phyloP scores from a whole-genome alignment of 2,113 vertebrate genomes.

The Boulengeromyrus knoepffleri region DNA sequence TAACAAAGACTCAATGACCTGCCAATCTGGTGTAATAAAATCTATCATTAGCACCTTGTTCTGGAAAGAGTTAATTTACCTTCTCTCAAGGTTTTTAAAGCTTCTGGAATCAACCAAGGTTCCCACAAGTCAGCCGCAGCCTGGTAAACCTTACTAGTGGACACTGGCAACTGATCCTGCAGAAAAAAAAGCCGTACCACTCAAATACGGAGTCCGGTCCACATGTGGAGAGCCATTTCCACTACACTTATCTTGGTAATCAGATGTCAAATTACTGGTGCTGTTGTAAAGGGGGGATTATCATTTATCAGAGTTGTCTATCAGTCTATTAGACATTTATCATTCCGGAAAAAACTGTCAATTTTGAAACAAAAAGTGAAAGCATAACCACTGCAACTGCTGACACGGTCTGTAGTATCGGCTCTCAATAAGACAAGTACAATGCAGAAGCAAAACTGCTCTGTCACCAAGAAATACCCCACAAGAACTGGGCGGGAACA shows the following conservation, averaged over 20 bases:
- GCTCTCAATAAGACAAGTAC: background rate
- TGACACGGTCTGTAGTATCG: background rate
- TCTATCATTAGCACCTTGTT: background rate
- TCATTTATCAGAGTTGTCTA: background rate
- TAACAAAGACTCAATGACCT: background rate
- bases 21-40: background rate
- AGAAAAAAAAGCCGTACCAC: slow-evolving; percentile 33
- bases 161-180: slow-evolving; percentile 80
- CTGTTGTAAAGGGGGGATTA: background rate
- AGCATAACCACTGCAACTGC: too few relatives aligned
- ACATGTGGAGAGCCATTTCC: background rate
- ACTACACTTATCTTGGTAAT: background rate
- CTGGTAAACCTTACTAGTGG: slow-evolving; percentile 71
- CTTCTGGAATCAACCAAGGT: slow-evolving; percentile 75
- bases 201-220: background rate
- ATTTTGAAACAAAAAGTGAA: too few relatives aligned
- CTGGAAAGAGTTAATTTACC: slow-evolving; percentile 52
- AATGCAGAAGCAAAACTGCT: background rate
- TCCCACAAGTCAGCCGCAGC: slow-evolving; percentile 80
- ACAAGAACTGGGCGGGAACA: background rate
- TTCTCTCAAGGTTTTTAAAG: slow-evolving; percentile 71
- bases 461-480: background rate
- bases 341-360: too few relatives aligned
- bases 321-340: background rate
- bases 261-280: background rate